Evolutionary conservation across 92 coral and sea anemone species (phyloP), one percentile per base, ranked within the genome.

Genomic region (Zoanthus solanderi): DNA sequence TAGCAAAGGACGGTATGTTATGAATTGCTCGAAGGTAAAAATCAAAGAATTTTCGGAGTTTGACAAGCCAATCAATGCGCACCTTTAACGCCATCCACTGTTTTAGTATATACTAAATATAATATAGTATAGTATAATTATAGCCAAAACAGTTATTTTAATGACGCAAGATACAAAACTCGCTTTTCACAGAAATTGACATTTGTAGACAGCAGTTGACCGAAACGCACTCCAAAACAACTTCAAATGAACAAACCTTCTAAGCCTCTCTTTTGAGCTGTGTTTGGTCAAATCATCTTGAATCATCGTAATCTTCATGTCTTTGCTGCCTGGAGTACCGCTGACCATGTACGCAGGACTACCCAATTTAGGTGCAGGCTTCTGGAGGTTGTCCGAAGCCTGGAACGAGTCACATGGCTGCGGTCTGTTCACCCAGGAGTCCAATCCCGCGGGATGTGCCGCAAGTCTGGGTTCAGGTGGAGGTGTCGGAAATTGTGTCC

Each of bases 301-400:
- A 0, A 95, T 83, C 31, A 93, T 75, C 0, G 98, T 95, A 17
- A 95, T 95, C 78, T 93, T 93, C 98, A 95, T 95, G 37, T 95
- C 98, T 67, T 95, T 95, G 78, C 89, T 84, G 1, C 98, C 98
- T n/a, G 95, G 94, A 45, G 93, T 85, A 31, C 98, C 98, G 89
- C 98, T 95, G 83, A 95, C 95, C 95, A 95, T 95, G 72, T 95
- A 95, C 54, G 98, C 96, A 14, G 96, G 96, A 84, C 89, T 89
- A 52, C 96, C 94, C 34, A 79, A 76, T 30, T 92, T 0, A 61
- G 88, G 72, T 14, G 78, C 75, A 29, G 85, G 74, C 45, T 54
- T 44, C 61, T 65, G 73, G 8, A 28, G 14, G 28, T 7, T 81
- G 28, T 14, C 66, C 52, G 74, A 42, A 54, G 45, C 85, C 28